phyloP scores from a whole-genome alignment of 1,140 invertebrate species.

The Conus ventricosus region DNA sequence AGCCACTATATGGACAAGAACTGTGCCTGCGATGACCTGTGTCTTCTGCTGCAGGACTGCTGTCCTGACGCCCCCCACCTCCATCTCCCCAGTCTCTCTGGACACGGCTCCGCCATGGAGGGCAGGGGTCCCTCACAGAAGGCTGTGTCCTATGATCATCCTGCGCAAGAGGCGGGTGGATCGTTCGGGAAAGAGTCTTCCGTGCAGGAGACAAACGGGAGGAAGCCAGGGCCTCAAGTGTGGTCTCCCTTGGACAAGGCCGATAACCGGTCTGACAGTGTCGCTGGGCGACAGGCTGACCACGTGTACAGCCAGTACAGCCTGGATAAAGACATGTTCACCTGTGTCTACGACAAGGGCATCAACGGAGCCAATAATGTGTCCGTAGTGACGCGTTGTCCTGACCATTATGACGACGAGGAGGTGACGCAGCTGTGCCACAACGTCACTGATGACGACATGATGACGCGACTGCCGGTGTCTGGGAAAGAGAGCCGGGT shows the following conservation, averaged over 20 bases:
- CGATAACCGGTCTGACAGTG: not conserved
- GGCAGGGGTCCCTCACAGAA: not conserved
- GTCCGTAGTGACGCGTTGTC: slow-evolving; percentile 19
- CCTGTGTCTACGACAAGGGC: not conserved
- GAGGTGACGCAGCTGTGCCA: slow-evolving; percentile 14
- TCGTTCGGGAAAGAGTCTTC: not conserved
- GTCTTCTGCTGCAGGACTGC: slow-evolving; percentile 14
- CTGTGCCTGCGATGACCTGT: slow-evolving; percentile 23
- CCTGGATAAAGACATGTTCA: not conserved
- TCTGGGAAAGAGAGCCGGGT: slow-evolving; percentile 37
- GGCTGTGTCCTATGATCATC: no score
- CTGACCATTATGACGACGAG: not conserved
- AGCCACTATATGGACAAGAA: not conserved
- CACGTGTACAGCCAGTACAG: not conserved
- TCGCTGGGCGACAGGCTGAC: not conserved
- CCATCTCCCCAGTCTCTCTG: not conserved
- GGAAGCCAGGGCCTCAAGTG: no score
- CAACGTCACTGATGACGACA: slow-evolving; percentile 3
- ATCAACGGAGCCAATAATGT: not conserved
- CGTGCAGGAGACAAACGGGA: not conserved
- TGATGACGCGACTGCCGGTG: slow-evolving; percentile 42
- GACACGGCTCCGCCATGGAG: not conserved
- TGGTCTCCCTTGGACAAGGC: not conserved
- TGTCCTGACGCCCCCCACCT: slow-evolving; percentile 3
- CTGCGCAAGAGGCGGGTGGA: not conserved